These are phyloP conservation scores for Cladorhizidae sp. DNA, from an alignment of 37 sponge, comb jelly and placozoan species.

Conservation along the genomic window DNA sequence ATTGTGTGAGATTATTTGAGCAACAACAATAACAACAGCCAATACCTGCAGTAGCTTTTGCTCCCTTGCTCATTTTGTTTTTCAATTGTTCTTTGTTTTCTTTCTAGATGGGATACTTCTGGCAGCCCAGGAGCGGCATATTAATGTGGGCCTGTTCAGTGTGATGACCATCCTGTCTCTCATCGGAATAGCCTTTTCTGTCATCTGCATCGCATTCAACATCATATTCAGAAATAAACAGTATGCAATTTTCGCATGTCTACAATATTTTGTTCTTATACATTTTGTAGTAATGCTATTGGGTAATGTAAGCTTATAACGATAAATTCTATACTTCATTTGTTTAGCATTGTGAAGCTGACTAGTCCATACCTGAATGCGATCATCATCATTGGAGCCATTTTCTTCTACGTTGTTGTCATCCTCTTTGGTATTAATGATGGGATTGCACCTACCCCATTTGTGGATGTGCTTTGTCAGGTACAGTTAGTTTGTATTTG, in stretches of 20 bases:
- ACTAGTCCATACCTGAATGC: slow-evolving; percentile 65
- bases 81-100: background rate
- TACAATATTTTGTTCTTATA: too few species aligned
- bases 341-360: slow-evolving; percentile 50
- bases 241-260: slow-evolving; percentile 20
- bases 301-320: too few species aligned
- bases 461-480: slow-evolving; percentile 20
- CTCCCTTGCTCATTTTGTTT: too few species aligned
- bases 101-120: slow-evolving; percentile 17
- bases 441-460: background rate
- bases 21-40: too few species aligned
- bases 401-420: slow-evolving; percentile 46
- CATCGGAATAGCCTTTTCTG: slow-evolving; percentile 28
- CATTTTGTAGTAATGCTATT: too few species aligned
- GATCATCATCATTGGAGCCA: slow-evolving; percentile 50
- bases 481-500: too few species aligned
- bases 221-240: slow-evolving; percentile 39
- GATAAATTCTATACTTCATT: background rate
- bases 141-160: slow-evolving; percentile 4
- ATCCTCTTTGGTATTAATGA: slow-evolving; percentile 52
- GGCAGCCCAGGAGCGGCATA: slow-evolving; percentile 8
- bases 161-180: slow-evolving; percentile 20
- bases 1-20: too few species aligned
- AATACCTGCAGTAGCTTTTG: too few species aligned
- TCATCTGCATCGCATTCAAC: slow-evolving; percentile 47